These are phyloP conservation scores for human DNA, from an alignment of 2,113 vertebrate genomes.

Conservation along the genomic window GRCh38 chr4:79061001-79061500, in stretches of 20 bases:
- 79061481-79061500: neutral
- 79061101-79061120: neutral
- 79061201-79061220: conserved; percentile 26
- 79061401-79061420: neutral
- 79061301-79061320: neutral
- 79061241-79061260: neutral
- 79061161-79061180: neutral
- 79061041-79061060: neutral
- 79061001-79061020: neutral
- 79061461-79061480: neutral
- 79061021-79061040: neutral
- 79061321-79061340: neutral
- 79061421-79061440: neutral
- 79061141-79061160: neutral
- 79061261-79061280: neutral
- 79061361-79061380: neutral
- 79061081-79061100: neutral
- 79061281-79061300: neutral
- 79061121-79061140: neutral
- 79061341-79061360: neutral
- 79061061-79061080: neutral
- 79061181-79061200: neutral
- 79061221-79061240: neutral
- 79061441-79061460: neutral
- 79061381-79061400: neutral